Base-by-base conservation (phyloP, 2,888 invertebrate genomes). In the Pseudococcus viburni region DNA sequence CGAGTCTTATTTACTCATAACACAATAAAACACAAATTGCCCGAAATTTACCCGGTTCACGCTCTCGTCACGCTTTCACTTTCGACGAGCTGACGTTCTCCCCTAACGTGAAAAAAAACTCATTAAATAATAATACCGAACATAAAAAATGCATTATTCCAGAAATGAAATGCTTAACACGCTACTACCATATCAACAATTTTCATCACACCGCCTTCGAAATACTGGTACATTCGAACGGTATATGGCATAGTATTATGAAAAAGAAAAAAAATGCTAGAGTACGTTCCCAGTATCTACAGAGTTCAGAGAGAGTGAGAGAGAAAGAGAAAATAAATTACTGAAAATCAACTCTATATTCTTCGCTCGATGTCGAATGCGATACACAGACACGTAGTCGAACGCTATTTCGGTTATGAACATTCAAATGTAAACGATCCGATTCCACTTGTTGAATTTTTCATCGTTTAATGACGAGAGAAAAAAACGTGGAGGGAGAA, bases 41-140 rank as follows among this genome's bases (percentile, higher is more conserved):
- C 80, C 39, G 42, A 80, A 80, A 80, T 80, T 80, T 80, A 42
- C 12, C 26, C 42, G 19, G 39, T 80, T 80, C 42, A 46, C 80
- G 80, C 42, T 80, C 42, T 80, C 80, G 42, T 80, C 80, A 80
- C 80, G 80, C 80, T 80, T 80, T 80, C 42, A 39, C 80, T 80
- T 80, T 80, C n/a, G 80, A 42, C 80, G 80, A 39, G 42, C 42
- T 15, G 68, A 33, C 68, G 33, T 73, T 73, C 11, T 33, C 26
- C 68, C 68, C 26, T 33, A 33, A 15, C 33, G 68, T 33, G 68
- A 33, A 33, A 33, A 80, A 80, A 80, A 80, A 39, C 80, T 80
- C 80, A 80, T 80, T 80, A 80, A 80, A 80, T 80, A 80, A 80
- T 80, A 80, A 80, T 80, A 80, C 80, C 80, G 80, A 80, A 80